These are phyloP conservation scores for Lonchura striata DNA, from an alignment of 2,113 vertebrate genomes.

Conservation along the genomic window DNA sequence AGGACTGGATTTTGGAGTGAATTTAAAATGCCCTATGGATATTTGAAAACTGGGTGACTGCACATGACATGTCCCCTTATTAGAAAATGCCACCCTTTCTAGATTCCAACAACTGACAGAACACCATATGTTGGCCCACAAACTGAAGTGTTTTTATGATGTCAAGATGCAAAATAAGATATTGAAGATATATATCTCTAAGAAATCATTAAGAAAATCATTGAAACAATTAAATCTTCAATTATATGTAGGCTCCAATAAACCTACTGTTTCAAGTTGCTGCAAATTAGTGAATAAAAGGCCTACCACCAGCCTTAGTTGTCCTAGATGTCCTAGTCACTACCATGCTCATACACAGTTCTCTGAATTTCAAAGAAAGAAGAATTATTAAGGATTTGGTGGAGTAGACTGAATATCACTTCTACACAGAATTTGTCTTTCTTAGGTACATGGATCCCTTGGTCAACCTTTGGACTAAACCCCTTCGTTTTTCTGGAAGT, in stretches of 20 bases:
- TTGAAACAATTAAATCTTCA: not conserved
- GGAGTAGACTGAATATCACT: not conserved
- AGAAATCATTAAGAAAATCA: not conserved
- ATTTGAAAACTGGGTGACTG: not conserved
- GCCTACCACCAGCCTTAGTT: not conserved
- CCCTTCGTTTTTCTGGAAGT: not conserved
- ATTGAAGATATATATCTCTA: not conserved
- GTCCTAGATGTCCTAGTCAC: not conserved
- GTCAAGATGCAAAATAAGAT: not conserved
- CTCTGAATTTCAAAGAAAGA: not conserved
- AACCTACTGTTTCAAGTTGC: not conserved
- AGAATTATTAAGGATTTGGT: not conserved
- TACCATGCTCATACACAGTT: not conserved
- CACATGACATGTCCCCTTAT: not conserved
- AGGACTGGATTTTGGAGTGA: not conserved
- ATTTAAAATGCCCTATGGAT: not conserved
- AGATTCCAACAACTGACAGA: not conserved
- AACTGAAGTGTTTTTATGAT: not conserved
- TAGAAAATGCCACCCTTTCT: not conserved
- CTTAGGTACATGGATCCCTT: not conserved
- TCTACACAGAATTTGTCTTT: not conserved
- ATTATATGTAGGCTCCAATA: not conserved
- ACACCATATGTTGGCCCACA: not conserved
- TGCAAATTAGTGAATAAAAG: not conserved
- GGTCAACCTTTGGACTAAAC: not conserved